Evolutionary conservation across 37 sponge, comb jelly and placozoan genomes (phyloP), one percentile per base, ranked within the genome.

Genomic region (Agelas oroides): DNA sequence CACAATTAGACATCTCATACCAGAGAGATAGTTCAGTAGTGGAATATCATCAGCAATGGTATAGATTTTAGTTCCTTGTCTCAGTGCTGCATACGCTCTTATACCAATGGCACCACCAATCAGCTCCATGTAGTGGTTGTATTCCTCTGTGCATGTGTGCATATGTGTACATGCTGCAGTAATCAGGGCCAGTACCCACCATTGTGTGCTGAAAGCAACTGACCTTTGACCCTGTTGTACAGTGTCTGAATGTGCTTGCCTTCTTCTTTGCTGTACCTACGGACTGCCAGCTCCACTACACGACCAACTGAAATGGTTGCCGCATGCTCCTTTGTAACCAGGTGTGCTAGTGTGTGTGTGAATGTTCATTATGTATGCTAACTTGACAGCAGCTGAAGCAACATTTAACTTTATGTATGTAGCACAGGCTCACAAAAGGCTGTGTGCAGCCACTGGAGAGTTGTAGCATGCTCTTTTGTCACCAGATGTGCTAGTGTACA

Each of bases 101-200:
- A 65, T 59, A 3, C 97, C 97, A 36, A 97, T 87, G 46, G 92
- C 88, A 24, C 91, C 95, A 27, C 97, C 95, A 63, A 86, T 84
- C 82, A 94, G 74, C 24, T 92, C 85, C 53, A 97, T 90, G 60
- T 97, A 97, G 24, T 71, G 18, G 60, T 92, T 94, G 88, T 91
- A 97, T 61, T 37, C 61, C 0, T 18, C 90, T 90, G 35, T 5
- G 63, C 25, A 64, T 18, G 5, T 18, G 40, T 5, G 64, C 0
- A 40, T 54, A 24, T 74, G 52, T 53, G 28, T 13, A 21, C 37
- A 24, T 24, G 24, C 16, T n/a, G n/a, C n/a, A 25, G 20, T 30
- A 31, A 67, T 31, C 19, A 19, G 11, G 27, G 27, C 27, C 33
- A 30, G 8, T 67, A 25, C 5, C 11, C 12, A n/a, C n/a, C n/a